phyloP scores from a whole-genome alignment of 2,113 vertebrate genomes.

The Ciconia maguari region DNA sequence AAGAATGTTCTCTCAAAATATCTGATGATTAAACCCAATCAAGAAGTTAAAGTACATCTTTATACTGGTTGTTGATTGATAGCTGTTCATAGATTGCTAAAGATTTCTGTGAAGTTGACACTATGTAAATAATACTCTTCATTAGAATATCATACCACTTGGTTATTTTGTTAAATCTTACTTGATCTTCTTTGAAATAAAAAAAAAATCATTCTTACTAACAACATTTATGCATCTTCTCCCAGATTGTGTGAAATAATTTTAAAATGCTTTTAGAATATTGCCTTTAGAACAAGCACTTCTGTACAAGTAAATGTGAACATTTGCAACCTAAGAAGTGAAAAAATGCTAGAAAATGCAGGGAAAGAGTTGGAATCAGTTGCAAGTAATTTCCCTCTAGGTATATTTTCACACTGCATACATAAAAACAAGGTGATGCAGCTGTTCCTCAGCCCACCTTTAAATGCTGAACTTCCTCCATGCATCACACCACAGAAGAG shows the following conservation, averaged over 20 bases:
- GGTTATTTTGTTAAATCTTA: not conserved
- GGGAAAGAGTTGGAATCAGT: not conserved
- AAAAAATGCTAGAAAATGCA: not conserved
- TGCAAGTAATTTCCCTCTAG: not conserved
- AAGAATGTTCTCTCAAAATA: not conserved
- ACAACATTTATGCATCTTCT: not conserved
- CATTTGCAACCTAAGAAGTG: not conserved
- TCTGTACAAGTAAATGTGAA: not conserved
- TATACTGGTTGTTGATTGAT: not conserved
- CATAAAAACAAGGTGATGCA: not conserved
- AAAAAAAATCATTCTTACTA: not conserved
- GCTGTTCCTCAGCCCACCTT: not conserved
- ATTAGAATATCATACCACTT: not conserved
- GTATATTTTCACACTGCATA: not conserved
- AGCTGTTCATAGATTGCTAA: not conserved
- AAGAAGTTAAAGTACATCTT: not conserved
- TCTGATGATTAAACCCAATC: not conserved
- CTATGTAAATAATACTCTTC: not conserved
- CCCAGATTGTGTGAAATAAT: not conserved
- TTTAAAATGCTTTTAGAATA: not conserved
- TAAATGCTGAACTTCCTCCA: not conserved
- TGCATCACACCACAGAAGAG: not conserved
- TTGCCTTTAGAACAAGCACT: fast-evolving
- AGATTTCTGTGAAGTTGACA: not conserved
- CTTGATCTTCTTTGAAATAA: not conserved